phyloP scores from a whole-genome alignment of 1,140 invertebrate species.

The Charaxes varanes region DNA sequence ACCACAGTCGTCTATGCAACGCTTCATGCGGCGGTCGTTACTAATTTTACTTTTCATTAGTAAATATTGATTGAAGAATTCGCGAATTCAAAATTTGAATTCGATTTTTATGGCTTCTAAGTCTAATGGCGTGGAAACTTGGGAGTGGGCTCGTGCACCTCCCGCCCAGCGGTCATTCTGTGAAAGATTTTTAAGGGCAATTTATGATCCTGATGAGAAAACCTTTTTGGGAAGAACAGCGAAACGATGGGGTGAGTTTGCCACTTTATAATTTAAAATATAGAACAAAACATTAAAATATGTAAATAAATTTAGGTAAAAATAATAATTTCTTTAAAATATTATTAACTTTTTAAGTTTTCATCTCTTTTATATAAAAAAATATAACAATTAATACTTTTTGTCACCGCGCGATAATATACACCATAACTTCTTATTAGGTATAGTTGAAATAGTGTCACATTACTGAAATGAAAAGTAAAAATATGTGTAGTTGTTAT shows the following conservation, averaged over 20 bases:
- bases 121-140: conserved; percentile 39
- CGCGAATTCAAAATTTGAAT: conserved; percentile 12
- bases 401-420: too few species aligned
- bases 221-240: conserved; percentile 81
- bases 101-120: conserved; percentile 34
- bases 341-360: too few species aligned
- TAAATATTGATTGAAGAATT: neutral
- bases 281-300: too few species aligned
- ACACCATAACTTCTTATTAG: too few species aligned
- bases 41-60: neutral
- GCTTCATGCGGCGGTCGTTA: conserved; percentile 20
- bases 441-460: too few species aligned
- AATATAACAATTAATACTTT: too few species aligned
- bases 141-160: conserved; percentile 47
- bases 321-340: too few species aligned
- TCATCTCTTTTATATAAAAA: too few species aligned
- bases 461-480: too few species aligned
- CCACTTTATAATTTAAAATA: conserved; percentile 1
- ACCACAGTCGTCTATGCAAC: conserved; percentile 19
- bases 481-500: too few species aligned
- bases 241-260: conserved; percentile 84
- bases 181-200: conserved; percentile 73
- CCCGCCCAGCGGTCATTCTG: conserved; percentile 69
- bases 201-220: conserved; percentile 80
- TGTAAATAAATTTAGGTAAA: too few species aligned